Evolutionary conservation across 2,113 vertebrate species (phyloP).

Genomic region (Dolichallabes microphthalmus): DNA sequence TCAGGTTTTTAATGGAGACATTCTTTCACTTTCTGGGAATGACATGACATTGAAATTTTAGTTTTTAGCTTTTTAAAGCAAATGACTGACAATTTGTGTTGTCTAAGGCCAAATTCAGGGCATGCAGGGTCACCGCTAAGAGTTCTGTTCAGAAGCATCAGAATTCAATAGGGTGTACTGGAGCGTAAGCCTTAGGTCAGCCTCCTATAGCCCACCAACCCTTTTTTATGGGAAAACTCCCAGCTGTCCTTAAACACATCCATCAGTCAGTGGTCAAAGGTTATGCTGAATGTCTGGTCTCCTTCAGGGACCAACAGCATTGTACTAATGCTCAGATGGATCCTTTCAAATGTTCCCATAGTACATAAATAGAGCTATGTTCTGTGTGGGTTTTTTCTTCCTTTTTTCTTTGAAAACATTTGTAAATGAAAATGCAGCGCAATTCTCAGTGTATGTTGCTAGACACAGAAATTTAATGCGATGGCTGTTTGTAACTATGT

Average conservation of each 20-base stretch:
- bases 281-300: slow-evolving; percentile 62
- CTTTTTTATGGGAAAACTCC: slow-evolving; percentile 42
- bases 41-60: slow-evolving; percentile 21
- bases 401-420: not conserved
- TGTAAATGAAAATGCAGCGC: not conserved
- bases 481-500: not conserved
- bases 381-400: too few relatives aligned
- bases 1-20: not conserved
- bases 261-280: slow-evolving; percentile 40
- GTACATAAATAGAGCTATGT: not conserved
- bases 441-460: not conserved
- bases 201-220: slow-evolving; percentile 14
- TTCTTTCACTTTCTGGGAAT: slow-evolving; percentile 5
- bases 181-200: slow-evolving; percentile 41
- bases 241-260: slow-evolving; percentile 21
- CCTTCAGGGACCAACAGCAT: slow-evolving; percentile 36
- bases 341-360: slow-evolving; percentile 7
- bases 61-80: not conserved
- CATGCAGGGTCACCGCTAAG: slow-evolving; percentile 20
- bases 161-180: slow-evolving; percentile 43
- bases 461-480: not conserved
- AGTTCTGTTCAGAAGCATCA: slow-evolving; percentile 19
- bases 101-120: slow-evolving; percentile 9
- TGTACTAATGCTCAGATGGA: not conserved
- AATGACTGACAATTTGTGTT: slow-evolving; percentile 47